Percentiles rank a stretch among this genome's conserved stretches.
Conservation (phyloP, 1,140 invertebrate genomes). For the Philotrypesis tridentata region DNA sequence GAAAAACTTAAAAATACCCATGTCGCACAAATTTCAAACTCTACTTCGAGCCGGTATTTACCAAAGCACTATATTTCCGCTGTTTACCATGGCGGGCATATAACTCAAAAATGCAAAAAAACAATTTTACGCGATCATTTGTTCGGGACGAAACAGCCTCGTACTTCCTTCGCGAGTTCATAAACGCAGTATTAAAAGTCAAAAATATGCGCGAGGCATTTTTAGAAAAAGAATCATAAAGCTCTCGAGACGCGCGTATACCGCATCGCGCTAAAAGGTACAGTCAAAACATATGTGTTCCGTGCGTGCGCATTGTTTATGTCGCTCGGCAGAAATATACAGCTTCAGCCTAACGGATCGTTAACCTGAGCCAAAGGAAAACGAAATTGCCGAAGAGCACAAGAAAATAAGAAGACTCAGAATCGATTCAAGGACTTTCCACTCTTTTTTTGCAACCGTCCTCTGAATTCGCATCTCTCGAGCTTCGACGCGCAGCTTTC, state of each 20-base stretch:
- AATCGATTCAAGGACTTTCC: neutral
- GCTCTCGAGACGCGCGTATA: neutral
- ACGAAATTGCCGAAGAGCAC: neutral
- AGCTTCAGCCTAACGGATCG: neutral
- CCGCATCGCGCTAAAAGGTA: neutral
- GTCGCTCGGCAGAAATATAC: neutral
- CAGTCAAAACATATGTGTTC: neutral
- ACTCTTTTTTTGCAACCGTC: neutral
- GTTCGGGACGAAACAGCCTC: neutral
- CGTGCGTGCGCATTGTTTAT: neutral
- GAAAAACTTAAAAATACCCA: no score
- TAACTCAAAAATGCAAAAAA: neutral
- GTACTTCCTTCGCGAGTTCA: neutral
- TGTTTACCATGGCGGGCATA: neutral
- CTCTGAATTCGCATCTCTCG: neutral
- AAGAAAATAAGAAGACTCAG: neutral
- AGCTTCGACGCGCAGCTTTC: no score
- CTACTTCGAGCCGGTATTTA: neutral
- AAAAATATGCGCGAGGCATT: neutral
- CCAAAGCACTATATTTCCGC: neutral
- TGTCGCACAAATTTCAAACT: neutral
- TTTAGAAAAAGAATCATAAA: neutral
- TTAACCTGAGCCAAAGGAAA: neutral
- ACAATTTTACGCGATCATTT: neutral
- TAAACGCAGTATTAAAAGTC: neutral